Base-by-base conservation (phyloP, 2,113 vertebrate species). In the Tachuris rubrigastra region DNA sequence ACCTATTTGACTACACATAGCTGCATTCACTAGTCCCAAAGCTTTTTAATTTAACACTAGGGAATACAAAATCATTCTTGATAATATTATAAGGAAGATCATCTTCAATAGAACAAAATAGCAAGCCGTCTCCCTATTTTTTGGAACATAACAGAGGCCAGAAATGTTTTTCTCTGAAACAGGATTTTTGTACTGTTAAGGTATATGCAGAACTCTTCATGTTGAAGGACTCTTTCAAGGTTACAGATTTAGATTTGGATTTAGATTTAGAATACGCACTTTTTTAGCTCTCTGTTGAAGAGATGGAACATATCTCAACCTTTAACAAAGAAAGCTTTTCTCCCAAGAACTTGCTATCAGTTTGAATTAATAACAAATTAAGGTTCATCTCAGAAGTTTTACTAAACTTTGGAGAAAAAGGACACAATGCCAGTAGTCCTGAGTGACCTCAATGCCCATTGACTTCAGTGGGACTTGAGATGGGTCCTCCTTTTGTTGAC, bases 311-410 rank as follows among this genome's bases (percentile, higher is more conserved):
- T 78, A 90, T 94, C 80, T 87, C 44, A 1, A 47, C 87, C 82
- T 94, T 93, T 76, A 88, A 92, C 59, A 56, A 74, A 65, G 47
- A 84, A 17, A 91, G 52, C 18, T 89, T 94, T 95, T 83, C 83
- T 89, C 63, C 56, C 27, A 89, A 87, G 68, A 79, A 82, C 68
- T 95, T 96, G 87, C 76, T 65, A 93, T 53, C 72, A 63, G 59
- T 85, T 93, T 87, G 76, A 95, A 87, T 91, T 90, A 94, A 95
- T 53, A 41, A 96, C 73, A 65, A 92, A 86, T 74, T 90, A 82
- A 84, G 69, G 91, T 94, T 90, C 55, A 93, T 85, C 41, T 95
- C 77, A 66, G 58, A 65, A 94, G 55, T 95, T 92, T 68, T 72
- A 67, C 53, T 89, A 79, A 95, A 80, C 55, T 95, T 90, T 14